Evolutionary conservation across 2,888 invertebrate species (phyloP), one percentile per base, ranked within the genome.

Genomic region (Nebria salina): DNA sequence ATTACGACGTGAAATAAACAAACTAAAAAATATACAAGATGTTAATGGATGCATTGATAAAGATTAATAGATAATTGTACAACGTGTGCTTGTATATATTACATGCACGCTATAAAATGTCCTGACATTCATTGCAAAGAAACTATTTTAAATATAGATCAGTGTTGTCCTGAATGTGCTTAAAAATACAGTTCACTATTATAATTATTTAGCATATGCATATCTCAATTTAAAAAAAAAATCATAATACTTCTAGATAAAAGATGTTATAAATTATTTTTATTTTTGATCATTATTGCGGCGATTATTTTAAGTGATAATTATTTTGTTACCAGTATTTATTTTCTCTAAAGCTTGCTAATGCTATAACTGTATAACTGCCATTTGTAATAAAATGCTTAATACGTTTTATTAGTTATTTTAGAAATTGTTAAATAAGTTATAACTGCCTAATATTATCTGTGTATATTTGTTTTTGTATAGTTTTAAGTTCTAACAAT

Each of bases 31-130:
- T n/a, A 42, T 66, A 9, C 87, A 89, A 74, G 85, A 86, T 7
- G 86, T 87, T 34, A 87, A 87, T 76, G 88, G 88, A 83, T 89
- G 89, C 83, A 87, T 89, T 68, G 90, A 90, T 83, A 86, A 87
- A 65, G 87, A 86, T 85, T 87, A 6, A 87, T 87, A 81, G 90
- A 90, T 83, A 87, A 87, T 42, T 91, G 91, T 84, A 91, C 90
- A 73, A 87, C 88, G 81, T 91, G 91, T 83, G 87, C 88, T 82
- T 91, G 91, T 83, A 87, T 89, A 90, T 84, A 87, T 91, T 5
- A 89, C 88, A 64, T 91, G 91, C 82, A 87, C 88, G 88, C 87
- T 76, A 87, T 89, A 82, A 87, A 87, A 79, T 91, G 91, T 83
- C 87, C 88, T 7, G 85, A 87, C 42, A 83, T 88, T 0, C 86